phyloP scores from a whole-genome alignment of 2,113 vertebrate species.

The Oceanodroma tethys region DNA sequence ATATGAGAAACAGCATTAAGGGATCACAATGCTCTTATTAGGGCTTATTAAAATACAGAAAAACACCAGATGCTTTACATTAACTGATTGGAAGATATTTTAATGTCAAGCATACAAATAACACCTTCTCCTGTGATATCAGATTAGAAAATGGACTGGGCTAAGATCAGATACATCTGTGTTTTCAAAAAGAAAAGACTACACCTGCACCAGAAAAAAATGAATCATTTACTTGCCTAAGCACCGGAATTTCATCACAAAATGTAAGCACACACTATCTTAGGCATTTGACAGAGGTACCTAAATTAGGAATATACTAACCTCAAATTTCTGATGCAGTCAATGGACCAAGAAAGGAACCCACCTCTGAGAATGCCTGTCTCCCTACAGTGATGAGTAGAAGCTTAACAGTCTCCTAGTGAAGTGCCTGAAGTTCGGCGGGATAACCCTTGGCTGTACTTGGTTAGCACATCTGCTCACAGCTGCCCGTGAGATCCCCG shows the following conservation, averaged over 20 bases:
- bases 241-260: background rate
- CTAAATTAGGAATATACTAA: background rate
- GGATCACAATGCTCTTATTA: constrained; percentile 55
- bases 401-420: background rate
- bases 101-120: constrained; percentile 46
- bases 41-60: constrained; percentile 37
- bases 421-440: background rate
- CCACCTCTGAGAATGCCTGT: background rate
- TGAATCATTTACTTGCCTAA: background rate
- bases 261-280: background rate
- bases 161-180: background rate
- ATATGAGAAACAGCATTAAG: constrained; percentile 39
- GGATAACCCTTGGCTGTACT: background rate
- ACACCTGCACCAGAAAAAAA: background rate
- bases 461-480: background rate
- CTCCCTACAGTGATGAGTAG: background rate
- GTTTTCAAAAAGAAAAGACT: background rate
- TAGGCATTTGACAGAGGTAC: background rate
- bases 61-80: constrained; percentile 55
- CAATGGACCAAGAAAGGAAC: background rate
- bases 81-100: constrained; percentile 38
- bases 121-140: background rate
- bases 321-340: background rate
- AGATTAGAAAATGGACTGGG: background rate
- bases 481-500: background rate